Base-by-base conservation (phyloP, 2,797 vertebrate species). In the Potorous gilbertii region DNA sequence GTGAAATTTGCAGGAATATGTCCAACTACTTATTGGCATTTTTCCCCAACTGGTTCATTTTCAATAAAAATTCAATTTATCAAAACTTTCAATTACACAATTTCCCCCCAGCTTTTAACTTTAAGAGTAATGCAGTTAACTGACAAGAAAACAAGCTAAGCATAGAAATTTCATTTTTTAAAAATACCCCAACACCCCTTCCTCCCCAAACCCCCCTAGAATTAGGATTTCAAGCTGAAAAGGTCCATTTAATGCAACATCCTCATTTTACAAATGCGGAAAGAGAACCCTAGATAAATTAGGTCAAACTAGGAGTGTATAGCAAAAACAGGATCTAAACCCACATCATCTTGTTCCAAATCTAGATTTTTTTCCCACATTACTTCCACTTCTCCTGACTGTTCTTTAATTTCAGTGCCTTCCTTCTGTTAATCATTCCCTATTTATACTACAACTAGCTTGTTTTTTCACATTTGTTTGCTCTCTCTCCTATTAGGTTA, bases 61-160 rank as follows among this genome's bases (percentile, higher is more conserved):
- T 95, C 96, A 94, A 96, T 96, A 95, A 95, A 94, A 94, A 40
- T 81, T 94, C 94, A 97, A 89, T 94, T 94, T 95, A 95, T 95
- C 91, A 50, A 90, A 94, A 94, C 93, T 90, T 93, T 96, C 91
- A 57, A 91, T 96, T 94, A 96, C 94, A 97, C 92, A 95, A 93
- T 89, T 62, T n/a, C 94, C 18, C 8, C 90, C 96, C 56, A 97
- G 95, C 95, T 96, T 94, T 96, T 90, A 92, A 97, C 90, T 96
- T 95, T 95, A 56, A 11, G 94, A 57, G 91, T 96, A 94, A 56
- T 31, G n/a, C 95, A 55, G 92, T 31, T 31, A 40, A 31, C 6
- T 52, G 54, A 74, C 93, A 96, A 95, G 87, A 94, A 96, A 96
- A 81, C 59, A 95, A 92, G 96, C 90, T 90, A 46, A 55, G 21